Conservation (phyloP, 2,797 vertebrate genomes). For the Arctocebus calabarensis region DNA sequence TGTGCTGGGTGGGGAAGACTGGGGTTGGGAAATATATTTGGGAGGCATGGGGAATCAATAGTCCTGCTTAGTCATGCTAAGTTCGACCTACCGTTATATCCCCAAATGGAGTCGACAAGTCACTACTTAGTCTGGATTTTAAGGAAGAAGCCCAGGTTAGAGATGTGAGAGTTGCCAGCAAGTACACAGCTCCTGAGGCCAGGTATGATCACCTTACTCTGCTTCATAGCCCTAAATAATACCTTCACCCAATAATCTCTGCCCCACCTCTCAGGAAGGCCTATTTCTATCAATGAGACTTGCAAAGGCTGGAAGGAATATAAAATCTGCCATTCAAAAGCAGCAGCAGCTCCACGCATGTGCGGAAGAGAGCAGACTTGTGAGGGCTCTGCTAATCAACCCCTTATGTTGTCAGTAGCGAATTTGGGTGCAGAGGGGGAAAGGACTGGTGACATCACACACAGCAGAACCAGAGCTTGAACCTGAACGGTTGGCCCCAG, state of each 20-base stretch:
- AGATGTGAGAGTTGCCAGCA: too few species aligned
- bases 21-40: not conserved
- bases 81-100: not conserved
- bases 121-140: not conserved
- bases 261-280: not conserved
- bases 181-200: rapidly evolving
- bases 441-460: not conserved
- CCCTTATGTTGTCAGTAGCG: not conserved
- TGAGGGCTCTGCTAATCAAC: not conserved
- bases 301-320: not conserved
- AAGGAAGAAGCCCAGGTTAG: not conserved
- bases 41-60: not conserved
- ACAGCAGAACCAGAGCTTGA: too few species aligned
- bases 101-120: not conserved
- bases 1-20: not conserved
- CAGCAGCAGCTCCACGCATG: not conserved
- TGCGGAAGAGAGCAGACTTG: not conserved
- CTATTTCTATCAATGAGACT: not conserved
- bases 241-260: not conserved
- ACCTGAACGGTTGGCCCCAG: not conserved
- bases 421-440: not conserved
- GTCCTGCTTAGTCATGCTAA: not conserved
- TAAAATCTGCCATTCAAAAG: not conserved
- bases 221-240: not conserved
- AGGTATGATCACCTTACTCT: not conserved